Evolutionary conservation across 2,888 invertebrate genomes (phyloP).

Genomic region (Mythimna lalbum): DNA sequence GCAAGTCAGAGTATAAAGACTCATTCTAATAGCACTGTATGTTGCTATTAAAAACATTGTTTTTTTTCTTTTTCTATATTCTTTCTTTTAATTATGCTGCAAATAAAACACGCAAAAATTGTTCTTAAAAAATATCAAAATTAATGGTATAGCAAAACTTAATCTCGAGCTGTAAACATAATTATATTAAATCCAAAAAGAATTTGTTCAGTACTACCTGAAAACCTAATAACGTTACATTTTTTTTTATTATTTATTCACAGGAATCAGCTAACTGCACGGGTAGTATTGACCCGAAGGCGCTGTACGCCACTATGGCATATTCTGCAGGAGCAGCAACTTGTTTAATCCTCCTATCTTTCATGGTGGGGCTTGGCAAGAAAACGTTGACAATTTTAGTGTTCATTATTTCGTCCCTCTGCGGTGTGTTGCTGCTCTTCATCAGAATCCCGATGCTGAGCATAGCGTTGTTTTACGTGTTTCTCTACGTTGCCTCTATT

Average conservation of each 20-base stretch:
- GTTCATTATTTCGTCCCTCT: constrained; percentile 69
- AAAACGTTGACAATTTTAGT: constrained; percentile 75
- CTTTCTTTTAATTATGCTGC: too few species aligned
- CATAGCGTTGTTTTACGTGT: constrained; percentile 79
- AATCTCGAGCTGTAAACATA: neutral
- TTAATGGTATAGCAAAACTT: neutral
- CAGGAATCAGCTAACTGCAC: constrained; percentile 76
- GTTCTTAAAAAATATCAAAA: neutral
- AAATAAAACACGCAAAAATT: neutral
- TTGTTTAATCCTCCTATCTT: constrained; percentile 75
- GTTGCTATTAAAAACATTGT: neutral
- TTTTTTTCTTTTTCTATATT: too few species aligned
- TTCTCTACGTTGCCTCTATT: constrained; percentile 79
- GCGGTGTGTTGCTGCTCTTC: constrained; percentile 76
- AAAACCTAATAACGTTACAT: too few species aligned
- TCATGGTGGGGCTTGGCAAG: constrained; percentile 79
- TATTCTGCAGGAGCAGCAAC: constrained; percentile 75
- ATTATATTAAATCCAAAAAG: too few species aligned
- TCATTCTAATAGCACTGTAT: constrained; percentile 68
- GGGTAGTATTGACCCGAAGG: constrained; percentile 72
- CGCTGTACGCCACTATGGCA: constrained; percentile 81
- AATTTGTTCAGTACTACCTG: too few species aligned
- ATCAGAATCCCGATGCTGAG: constrained; percentile 77
- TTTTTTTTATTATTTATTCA: constrained; percentile 40
- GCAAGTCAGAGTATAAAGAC: constrained; percentile 77